Base-by-base conservation (phyloP, 2,797 vertebrate species). In the Neostethus bicornis region DNA sequence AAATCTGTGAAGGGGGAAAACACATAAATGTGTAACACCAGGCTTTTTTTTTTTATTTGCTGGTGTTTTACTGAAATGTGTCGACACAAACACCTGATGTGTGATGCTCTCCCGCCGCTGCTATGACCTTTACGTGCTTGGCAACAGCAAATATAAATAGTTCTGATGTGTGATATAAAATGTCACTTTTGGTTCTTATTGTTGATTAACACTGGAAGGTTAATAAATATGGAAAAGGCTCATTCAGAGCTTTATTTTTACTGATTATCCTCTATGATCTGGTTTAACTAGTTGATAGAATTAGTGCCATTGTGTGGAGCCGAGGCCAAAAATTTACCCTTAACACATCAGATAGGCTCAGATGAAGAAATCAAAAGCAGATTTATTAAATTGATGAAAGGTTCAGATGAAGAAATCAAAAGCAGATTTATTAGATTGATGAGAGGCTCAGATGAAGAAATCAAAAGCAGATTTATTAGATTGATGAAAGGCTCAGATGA, bases 211-310 rank as follows among this genome's bases (percentile, higher is more conserved):
- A 11, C 29, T 56, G n/a, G 34, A 43, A 25, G 28, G 62, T 28
- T 20, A 4, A 7, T 14, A 23, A 38, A n/a, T 23, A 24, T 38
- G 49, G 64, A n/a, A 43, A 48, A 29, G 75, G 74, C 81, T 85
- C 86, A 85, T 89, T 87, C 90, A 80, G 84, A 84, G 76, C 63
- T 84, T 75, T 84, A 81, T 91, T 90, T 87, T 81, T 80, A 68
- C 45, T 79, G 90, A 90, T 92, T 91, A 86, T 66, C 39, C 90
- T 87, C 75, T 77, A 47, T 78, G 74, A 81, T 89, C 78, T 12
- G 11, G 90, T 90, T 89, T 75, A 39, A 83, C 85, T 85, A n/a
- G n/a, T n/a, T n/a, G n/a, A n/a, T n/a, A n/a, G n/a, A n/a, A n/a
- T n/a, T n/a, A n/a, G n/a, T n/a, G n/a, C n/a, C n/a, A n/a, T n/a